Base-by-base conservation (phyloP, 2,113 vertebrate species). In the Macaca mulatta region DNA sequence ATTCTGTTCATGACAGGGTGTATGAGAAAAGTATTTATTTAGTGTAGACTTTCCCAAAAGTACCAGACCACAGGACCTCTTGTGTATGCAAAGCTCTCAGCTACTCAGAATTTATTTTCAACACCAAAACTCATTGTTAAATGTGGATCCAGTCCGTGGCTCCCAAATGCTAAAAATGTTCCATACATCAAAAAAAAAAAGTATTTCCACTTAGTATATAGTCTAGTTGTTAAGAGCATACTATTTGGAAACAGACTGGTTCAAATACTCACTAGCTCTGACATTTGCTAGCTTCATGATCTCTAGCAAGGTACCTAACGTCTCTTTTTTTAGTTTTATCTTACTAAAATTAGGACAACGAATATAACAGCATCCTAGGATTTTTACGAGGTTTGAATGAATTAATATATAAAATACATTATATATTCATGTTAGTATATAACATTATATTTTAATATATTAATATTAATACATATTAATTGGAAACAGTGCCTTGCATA, bases 101-200 rank as follows among this genome's bases (percentile, higher is more conserved):
- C 18, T 70, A 61, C 43, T 89, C 40, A 89, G 48, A 90, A 75
- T 93, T 93, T 32, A 25, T 91, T 96, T 83, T 38, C 57, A 72
- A 35, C 6, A 57, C 4, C 14, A 78, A 81, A 5, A 91, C 9
- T 93, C 64, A 64, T 77, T 40, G 12, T 78, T 77, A 96, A 85
- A 85, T 89, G 18, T 1, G 45, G 52, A 17, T 50, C 13, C 38
- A 78, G 6, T 40, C 32, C 18, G 11, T 77, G 20, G 35, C 72
- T 92, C 23, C 52, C 74, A 27, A 82, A 22, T 72, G 5, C 5
- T 59, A 32, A 20, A 22, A 32, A 55, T 27, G 82, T 77, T 57
- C 40, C 75, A 55, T 75, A 82, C 87, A 45, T 27, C 50, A 93
- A 93, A 22, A 78, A 93, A n/a, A 84, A 59, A 43, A 43, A 43